A percentile compares a stretch with the other conserved stretches of the same genome.
Evolutionary conservation across 2,888 invertebrate species (phyloP).

Genomic region (Apodemia zela): DNA sequence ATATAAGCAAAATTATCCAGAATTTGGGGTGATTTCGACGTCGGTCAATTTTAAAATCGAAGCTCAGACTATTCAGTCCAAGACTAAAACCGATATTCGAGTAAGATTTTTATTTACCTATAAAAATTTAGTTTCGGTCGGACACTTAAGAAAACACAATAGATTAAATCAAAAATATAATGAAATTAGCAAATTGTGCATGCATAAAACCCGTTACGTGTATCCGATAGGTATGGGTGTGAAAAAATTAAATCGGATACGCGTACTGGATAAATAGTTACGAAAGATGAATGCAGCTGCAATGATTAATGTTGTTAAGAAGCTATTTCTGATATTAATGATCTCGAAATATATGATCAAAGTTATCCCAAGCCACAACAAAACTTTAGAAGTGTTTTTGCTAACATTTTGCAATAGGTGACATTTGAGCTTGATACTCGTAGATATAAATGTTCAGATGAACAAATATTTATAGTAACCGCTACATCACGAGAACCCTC

Average conservation of each 20-base stretch:
- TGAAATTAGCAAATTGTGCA: constrained; percentile 36
- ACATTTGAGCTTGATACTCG: constrained; percentile 46
- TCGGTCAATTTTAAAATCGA: background rate
- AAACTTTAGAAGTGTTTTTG: constrained; percentile 56
- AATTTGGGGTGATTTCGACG: too few species aligned
- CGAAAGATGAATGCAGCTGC: constrained; percentile 66
- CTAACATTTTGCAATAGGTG: constrained; percentile 36
- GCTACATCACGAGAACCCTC: background rate
- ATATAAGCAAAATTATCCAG: background rate
- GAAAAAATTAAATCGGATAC: constrained; percentile 19
- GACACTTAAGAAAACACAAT: background rate
- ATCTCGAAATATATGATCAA: constrained; percentile 33
- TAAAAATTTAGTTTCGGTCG: background rate
- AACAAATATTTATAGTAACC: constrained; percentile 11
- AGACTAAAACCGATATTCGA: background rate
- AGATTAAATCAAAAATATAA: constrained; percentile 26
- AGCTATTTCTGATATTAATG: constrained; percentile 50
- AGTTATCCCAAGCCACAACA: constrained; percentile 75
- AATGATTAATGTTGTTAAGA: constrained; percentile 60
- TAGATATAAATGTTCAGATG: background rate
- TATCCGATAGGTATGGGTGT: constrained; percentile 19
- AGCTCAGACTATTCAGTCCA: background rate
- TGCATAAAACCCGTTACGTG: constrained; percentile 32
- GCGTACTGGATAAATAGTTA: constrained; percentile 21
- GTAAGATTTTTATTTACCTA: background rate